Evolutionary conservation across 2,888 invertebrate genomes (phyloP).

Genomic region (Blera fallax): DNA sequence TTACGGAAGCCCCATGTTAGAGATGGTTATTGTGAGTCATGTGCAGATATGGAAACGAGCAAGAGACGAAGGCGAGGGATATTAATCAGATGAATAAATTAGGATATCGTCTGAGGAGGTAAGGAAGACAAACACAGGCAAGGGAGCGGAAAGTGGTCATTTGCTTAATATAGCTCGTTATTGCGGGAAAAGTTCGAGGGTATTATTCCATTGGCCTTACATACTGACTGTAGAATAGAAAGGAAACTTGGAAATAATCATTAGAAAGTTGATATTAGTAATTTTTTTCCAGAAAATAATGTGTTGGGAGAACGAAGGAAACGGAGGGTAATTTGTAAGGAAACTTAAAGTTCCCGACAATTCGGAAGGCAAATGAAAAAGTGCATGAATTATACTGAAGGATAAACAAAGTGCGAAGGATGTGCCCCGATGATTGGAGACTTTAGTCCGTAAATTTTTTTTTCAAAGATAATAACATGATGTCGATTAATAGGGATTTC

Average conservation of each 20-base stretch:
- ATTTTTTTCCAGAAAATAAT: neutral
- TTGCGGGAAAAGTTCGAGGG: neutral
- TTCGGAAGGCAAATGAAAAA: neutral
- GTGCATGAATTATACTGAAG: neutral
- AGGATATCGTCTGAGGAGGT: constrained; percentile 26
- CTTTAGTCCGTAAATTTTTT: neutral
- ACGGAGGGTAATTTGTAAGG: neutral
- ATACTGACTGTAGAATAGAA: neutral
- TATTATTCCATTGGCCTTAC: constrained; percentile 1
- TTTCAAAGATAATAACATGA: neutral
- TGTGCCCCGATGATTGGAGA: neutral
- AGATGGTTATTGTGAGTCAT: constrained; percentile 17
- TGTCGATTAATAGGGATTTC: neutral
- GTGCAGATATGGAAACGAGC: constrained; percentile 33
- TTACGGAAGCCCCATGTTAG: neutral
- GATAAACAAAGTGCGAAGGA: neutral
- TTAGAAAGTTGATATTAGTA: constrained; percentile 44
- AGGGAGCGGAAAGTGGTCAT: constrained; percentile 38
- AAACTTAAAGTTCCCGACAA: neutral
- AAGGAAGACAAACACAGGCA: constrained; percentile 27
- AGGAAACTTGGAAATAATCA: constrained; percentile 41
- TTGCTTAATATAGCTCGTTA: constrained; percentile 53
- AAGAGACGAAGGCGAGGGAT: constrained; percentile 23
- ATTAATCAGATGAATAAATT: constrained; percentile 66
- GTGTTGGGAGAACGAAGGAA: neutral